A percentile compares a stretch with the other conserved stretches of the same genome.
Conservation (phyloP, 2,797 vertebrate genomes). For the Poliocrania exsul region DNA sequence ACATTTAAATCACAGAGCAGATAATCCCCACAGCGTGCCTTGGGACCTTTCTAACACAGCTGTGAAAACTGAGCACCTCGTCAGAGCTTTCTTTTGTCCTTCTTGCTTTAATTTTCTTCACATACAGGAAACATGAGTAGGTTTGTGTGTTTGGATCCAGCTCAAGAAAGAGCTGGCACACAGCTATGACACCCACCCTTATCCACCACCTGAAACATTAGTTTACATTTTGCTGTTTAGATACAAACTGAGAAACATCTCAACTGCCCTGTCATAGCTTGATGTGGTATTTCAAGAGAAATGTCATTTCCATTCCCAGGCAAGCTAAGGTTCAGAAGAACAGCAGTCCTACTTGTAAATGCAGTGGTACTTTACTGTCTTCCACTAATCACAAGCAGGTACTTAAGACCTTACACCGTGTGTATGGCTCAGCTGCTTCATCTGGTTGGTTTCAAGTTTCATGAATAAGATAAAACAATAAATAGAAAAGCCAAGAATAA, state of each 20-base stretch:
- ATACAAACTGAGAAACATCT: not conserved
- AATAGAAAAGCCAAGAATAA: not conserved
- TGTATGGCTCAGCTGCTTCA: not conserved
- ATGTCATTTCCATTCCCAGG: not conserved
- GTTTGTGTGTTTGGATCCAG: not conserved
- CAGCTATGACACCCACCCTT: not conserved
- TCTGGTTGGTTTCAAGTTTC: not conserved
- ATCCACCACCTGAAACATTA: not conserved
- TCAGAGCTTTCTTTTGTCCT: not conserved
- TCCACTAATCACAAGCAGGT: not conserved
- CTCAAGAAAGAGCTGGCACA: not conserved
- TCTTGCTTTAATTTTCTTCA: not conserved
- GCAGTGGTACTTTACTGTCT: not conserved
- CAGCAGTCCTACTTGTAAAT: not conserved
- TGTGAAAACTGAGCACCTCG: not conserved
- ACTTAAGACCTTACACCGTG: accelerated
- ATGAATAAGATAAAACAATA: not conserved
- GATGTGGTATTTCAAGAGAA: not conserved
- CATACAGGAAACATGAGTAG: not conserved
- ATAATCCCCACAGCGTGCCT: not conserved
- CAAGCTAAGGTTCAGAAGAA: not conserved
- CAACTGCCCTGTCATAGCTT: not conserved
- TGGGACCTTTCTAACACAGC: not conserved
- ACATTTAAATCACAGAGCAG: not conserved
- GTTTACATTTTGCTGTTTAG: not conserved